phyloP scores from a whole-genome alignment of 2,113 vertebrate genomes.

The Oreocharis arfaki region DNA sequence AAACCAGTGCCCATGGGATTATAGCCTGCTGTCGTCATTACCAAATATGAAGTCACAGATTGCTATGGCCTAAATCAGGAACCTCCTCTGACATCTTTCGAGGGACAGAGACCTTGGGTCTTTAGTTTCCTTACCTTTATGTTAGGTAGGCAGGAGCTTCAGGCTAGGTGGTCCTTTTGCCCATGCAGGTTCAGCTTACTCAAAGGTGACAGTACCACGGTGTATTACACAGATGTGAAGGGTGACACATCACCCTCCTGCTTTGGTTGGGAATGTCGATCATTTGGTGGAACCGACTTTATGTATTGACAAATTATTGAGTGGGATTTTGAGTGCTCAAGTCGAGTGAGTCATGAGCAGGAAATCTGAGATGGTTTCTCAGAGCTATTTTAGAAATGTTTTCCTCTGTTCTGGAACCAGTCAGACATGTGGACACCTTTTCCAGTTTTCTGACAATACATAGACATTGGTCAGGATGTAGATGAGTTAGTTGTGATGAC shows the following conservation, averaged over 20 bases:
- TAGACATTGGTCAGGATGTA: not conserved
- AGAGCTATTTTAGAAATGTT: not conserved
- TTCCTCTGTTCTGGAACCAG: not conserved
- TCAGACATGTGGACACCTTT: not conserved
- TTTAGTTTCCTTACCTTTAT: not conserved
- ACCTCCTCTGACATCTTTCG: not conserved
- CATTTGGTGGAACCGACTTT: not conserved
- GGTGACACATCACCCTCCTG: not conserved
- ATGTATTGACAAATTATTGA: not conserved
- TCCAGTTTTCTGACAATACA: not conserved
- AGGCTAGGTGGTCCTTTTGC: not conserved
- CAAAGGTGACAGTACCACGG: not conserved
- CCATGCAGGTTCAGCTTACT: not conserved
- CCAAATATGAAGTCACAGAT: not conserved
- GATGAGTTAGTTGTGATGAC: not conserved
- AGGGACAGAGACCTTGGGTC: not conserved
- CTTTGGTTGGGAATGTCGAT: not conserved
- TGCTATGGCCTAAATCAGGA: not conserved
- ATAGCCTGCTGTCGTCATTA: not conserved
- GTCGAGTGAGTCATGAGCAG: not conserved
- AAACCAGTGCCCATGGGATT: not conserved
- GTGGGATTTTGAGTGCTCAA: not conserved
- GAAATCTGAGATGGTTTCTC: not conserved
- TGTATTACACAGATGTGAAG: rapidly evolving
- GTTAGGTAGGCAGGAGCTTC: not conserved